These are phyloP conservation scores for Sweltsa coloradensis DNA, from an alignment of 1,140 invertebrate genomes.

Conservation along the genomic window DNA sequence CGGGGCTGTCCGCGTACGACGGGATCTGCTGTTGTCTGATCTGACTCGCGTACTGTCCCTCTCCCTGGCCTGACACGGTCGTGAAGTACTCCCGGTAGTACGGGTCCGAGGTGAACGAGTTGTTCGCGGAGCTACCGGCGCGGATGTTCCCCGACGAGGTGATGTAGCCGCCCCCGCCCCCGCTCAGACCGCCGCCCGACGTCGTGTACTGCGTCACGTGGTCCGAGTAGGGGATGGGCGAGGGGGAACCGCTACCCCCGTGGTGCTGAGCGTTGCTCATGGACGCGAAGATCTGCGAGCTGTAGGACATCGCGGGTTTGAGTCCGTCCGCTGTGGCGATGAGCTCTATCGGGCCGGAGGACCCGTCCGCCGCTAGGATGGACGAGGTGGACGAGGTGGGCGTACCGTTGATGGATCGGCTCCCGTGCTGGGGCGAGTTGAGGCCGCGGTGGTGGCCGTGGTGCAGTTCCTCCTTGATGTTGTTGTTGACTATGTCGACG, in stretches of 20 bases:
- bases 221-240: conserved; percentile 41
- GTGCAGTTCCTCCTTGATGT: conserved; percentile 33
- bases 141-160: conserved; percentile 17
- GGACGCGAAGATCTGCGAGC: conserved; percentile 33
- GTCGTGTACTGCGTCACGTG: conserved; percentile 34
- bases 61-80: conserved; percentile 22
- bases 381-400: conserved; percentile 35
- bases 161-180: conserved; percentile 31
- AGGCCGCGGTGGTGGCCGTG: conserved; percentile 13
- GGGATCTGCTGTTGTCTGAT: conserved; percentile 32
- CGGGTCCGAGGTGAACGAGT: conserved; percentile 29
- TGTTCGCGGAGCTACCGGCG: conserved; percentile 21
- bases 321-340: conserved; percentile 38
- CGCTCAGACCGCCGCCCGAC: conserved; percentile 31
- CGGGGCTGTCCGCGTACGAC: conserved; percentile 32
- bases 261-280: conserved; percentile 24
- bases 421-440: conserved; percentile 33
- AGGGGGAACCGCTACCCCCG: conserved; percentile 32
- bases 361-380: conserved; percentile 30
- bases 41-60: conserved; percentile 37
- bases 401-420: conserved; percentile 34
- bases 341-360: conserved; percentile 31
- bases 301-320: conserved; percentile 30
- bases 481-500: conserved; percentile 33
- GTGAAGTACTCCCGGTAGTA: conserved; percentile 39